A percentile compares a stretch with the other conserved stretches of the same genome.
These are phyloP conservation scores for Drosophila seguyi DNA, from an alignment of 1,140 invertebrate species.

Conservation along the genomic window DNA sequence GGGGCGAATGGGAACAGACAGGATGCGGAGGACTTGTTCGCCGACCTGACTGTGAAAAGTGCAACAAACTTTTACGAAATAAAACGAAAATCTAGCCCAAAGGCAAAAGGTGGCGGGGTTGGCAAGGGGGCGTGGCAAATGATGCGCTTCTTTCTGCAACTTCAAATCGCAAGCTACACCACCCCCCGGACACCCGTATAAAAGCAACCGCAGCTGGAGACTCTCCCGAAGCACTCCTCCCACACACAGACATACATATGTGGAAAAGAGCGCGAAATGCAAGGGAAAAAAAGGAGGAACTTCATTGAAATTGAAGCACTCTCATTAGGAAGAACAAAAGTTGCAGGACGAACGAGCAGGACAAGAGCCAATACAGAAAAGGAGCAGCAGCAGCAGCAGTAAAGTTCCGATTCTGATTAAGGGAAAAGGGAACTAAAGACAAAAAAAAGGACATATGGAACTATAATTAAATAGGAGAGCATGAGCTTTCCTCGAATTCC, in stretches of 20 bases:
- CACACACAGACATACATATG: too few relatives aligned
- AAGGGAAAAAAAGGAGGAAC: conserved; percentile 11
- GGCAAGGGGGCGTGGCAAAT: conserved; percentile 34
- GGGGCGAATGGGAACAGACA: conserved; percentile 27
- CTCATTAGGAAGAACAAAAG: conserved; percentile 65
- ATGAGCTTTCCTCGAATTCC: background rate
- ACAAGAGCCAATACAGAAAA: background rate
- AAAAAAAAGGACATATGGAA: background rate
- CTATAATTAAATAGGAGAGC: background rate
- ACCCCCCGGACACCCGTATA: conserved; percentile 4
- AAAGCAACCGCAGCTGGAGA: conserved; percentile 23
- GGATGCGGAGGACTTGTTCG: conserved; percentile 46
- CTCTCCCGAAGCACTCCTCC: conserved; percentile 11
- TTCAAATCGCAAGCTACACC: conserved; percentile 42
- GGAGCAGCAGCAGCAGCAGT: conserved; percentile 20
- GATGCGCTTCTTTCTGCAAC: conserved; percentile 50
- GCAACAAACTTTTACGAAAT: conserved; percentile 80
- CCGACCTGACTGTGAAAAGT: conserved; percentile 64
- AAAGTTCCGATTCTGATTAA: conserved; percentile 7
- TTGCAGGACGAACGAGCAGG: conserved; percentile 53
- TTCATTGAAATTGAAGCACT: conserved; percentile 65
- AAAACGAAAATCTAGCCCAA: conserved; percentile 57
- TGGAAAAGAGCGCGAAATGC: conserved; percentile 36
- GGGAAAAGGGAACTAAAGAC: background rate
- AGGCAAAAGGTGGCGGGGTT: background rate